These are phyloP conservation scores for Dasypolia templi DNA, from an alignment of 2,888 invertebrate genomes.

Conservation along the genomic window DNA sequence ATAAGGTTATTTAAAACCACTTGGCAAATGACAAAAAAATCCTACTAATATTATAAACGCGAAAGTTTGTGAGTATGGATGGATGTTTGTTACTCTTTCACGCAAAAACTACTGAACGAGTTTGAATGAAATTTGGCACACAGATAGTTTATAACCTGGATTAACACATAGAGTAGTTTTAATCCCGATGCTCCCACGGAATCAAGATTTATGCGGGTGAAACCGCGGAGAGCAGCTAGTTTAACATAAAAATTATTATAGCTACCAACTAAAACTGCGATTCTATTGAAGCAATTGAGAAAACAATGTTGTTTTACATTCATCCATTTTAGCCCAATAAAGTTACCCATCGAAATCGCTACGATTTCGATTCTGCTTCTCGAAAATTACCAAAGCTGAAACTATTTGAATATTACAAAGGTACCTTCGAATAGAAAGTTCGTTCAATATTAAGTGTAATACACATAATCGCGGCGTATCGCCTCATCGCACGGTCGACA, in stretches of 20 bases:
- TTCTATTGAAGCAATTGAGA: not conserved
- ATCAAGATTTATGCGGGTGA: too few relatives aligned
- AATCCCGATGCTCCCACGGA: too few relatives aligned
- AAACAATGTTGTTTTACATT: not conserved
- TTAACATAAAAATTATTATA: not conserved
- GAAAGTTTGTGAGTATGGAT: too few relatives aligned
- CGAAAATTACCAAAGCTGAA: constrained; percentile 4
- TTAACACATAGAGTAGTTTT: too few relatives aligned
- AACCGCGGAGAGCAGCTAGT: too few relatives aligned
- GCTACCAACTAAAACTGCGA: not conserved
- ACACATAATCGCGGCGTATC: constrained; percentile 62
- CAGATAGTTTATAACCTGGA: too few relatives aligned
- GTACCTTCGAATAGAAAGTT: constrained; percentile 17
- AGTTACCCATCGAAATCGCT: not conserved
- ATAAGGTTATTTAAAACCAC: not conserved
- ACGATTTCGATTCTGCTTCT: not conserved
- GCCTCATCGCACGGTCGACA: constrained; percentile 60
- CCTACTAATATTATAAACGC: too few relatives aligned
- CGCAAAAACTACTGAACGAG: too few relatives aligned
- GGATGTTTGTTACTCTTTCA: too few relatives aligned
- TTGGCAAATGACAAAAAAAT: too few relatives aligned
- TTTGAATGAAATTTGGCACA: too few relatives aligned
- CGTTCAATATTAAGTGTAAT: constrained; percentile 50
- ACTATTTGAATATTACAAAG: constrained; percentile 22
- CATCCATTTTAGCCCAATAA: not conserved